Evolutionary conservation across 2,888 invertebrate species (phyloP), one percentile per base, ranked within the genome.

Genomic region (Yponomeuta cagnagella): DNA sequence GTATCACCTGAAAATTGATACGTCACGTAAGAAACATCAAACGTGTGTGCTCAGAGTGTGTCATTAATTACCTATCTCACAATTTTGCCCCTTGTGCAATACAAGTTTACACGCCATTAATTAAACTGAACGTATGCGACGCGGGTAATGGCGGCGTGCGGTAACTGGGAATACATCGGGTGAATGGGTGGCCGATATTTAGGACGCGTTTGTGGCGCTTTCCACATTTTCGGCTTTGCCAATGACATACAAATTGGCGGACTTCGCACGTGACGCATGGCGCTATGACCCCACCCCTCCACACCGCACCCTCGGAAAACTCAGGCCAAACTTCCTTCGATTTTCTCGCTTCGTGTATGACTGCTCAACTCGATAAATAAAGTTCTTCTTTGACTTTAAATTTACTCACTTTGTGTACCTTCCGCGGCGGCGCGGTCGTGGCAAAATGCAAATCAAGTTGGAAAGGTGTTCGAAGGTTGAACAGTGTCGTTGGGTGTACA

Each of bases 181-280:
- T 10, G 43, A 12, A 37, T n/a, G 43, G 37, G 63, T 63, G n/a
- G 69, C 23, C 67, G 78, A 80, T 77, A 84, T 84, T 82, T 82
- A 77, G 78, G 79, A 77, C 80, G 82, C 84, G 84, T 86, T 70
- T 72, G 72, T 48, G 64, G 67, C 52, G 48, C 70, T 67, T 52
- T 72, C 70, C 72, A 68, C 72, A 70, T 72, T 72, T 72, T 81
- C 77, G 80, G 79, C 84, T 84, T 86, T 85, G 87, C 81, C 84
- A 87, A 86, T 86, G 85, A 84, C 84, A 83, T 85, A 87, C 86
- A 87, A 87, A 87, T 86, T 86, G 85, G 81, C 79, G 82, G 79
- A 77, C 78, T 78, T 76, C 76, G 83, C 77, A 86, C 86, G 88
- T 88, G 88, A 87, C 84, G 77, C 79, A 83, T 82, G 81, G 81